Evolutionary conservation across 2,888 invertebrate species (phyloP), one percentile per base, ranked within the genome.

Genomic region (Habroteleia sp.): DNA sequence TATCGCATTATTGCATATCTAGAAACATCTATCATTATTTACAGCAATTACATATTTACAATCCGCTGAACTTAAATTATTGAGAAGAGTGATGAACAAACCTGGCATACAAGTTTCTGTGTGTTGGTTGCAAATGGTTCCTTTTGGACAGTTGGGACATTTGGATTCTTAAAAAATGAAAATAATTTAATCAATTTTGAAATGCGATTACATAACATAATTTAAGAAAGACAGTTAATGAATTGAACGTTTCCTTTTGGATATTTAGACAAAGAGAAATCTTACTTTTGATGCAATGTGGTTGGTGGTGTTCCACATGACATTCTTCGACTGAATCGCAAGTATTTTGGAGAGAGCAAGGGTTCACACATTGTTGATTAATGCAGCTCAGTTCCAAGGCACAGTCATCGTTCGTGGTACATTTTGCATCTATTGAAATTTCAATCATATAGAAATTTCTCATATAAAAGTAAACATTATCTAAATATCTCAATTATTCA

Each of bases 91-190:
- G 2, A 7, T 39, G 46, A 69, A 87, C 86, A 75, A 92, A 96
- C 96, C 95, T 92, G 94, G 93, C 86, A 94, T 92, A 89, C 96
- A 96, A 77, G 94, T 94, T 16, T 95, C 95, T 2, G 95, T 95
- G 58, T 92, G 91, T 13, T 93, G 93, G 87, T 96, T 94, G 83
- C 96, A 96, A 23, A 91, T 91, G 42, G 93, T 92, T 75, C 95
- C 96, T 25, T 93, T 92, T 60, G 94, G 93, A 85, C 96, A 96
- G 81, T 95, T 94, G 0, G 85, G 84, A 60, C 88, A 88, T 25
- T 79, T 82, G 20, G 79, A 16, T 69, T 58, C 77, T 76, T 63
- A 5, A 74, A 77, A 27, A 41, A 39, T 8, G 39, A 42, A 25
- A 25, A 7, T 5, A 7, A 42, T 42, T 14, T 7, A 46, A 10